A percentile compares a stretch with the other conserved stretches of the same genome.
Evolutionary conservation across 1,140 invertebrate species (phyloP).

Genomic region (Orchesella cincta): DNA sequence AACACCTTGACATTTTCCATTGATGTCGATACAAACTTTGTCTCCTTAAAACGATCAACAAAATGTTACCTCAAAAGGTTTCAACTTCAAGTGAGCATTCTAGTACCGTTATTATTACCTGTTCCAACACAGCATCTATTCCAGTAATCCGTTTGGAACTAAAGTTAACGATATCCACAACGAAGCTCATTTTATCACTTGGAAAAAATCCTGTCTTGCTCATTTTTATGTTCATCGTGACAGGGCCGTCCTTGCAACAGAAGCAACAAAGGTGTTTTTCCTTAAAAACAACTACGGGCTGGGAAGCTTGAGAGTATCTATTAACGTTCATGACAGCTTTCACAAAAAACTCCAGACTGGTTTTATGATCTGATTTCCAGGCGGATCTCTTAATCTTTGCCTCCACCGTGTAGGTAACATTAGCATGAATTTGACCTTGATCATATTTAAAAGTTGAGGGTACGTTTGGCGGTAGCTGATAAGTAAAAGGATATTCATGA

Average conservation of each 20-base stretch:
- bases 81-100: too few relatives aligned
- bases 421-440: not conserved
- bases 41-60: too few relatives aligned
- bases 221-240: not conserved
- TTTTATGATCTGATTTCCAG: constrained; percentile 13
- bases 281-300: constrained; percentile 9
- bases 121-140: not conserved
- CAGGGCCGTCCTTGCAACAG: constrained; percentile 15
- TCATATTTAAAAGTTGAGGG: constrained; percentile 9
- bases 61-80: too few relatives aligned
- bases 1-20: not conserved
- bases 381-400: not conserved
- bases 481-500: constrained; percentile 6
- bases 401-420: not conserved
- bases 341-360: not conserved
- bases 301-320: not conserved
- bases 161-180: not conserved
- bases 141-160: not conserved
- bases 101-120: too few relatives aligned
- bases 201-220: constrained; percentile 3
- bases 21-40: not conserved
- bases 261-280: constrained; percentile 17
- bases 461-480: constrained; percentile 18
- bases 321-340: constrained; percentile 11
- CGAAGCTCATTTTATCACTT: not conserved